Conservation (phyloP, 2,888 invertebrate genomes). For the Acheta domesticus region DNA sequence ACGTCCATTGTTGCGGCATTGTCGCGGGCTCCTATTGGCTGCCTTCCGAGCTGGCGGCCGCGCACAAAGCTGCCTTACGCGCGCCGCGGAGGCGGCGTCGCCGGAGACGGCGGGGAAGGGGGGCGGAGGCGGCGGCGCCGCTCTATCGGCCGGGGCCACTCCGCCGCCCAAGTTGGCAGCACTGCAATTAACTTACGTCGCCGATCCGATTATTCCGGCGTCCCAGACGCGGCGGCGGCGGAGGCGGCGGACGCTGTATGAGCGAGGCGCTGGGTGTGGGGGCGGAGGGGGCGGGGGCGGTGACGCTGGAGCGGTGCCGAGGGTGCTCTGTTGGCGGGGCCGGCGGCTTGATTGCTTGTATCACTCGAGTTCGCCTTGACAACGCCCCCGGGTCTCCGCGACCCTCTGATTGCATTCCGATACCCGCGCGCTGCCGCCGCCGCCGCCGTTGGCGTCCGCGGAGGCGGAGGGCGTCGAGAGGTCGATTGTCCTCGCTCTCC, state of each 20-base stretch:
- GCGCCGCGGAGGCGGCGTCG: neutral
- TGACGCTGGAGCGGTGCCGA: neutral
- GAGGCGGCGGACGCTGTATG: no score
- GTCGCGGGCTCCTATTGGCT: slow-evolving; percentile 1
- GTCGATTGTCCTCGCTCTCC: no score
- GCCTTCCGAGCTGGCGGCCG: neutral
- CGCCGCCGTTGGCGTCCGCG: no score
- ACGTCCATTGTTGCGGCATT: slow-evolving; percentile 1
- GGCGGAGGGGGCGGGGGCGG: neutral
- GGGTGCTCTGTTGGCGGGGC: neutral
- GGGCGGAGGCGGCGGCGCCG: neutral
- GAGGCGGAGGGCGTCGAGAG: no score
- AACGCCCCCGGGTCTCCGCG: no score
- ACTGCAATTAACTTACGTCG: slow-evolving; percentile 18
- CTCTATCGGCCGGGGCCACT: slow-evolving; percentile 1
- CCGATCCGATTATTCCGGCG: slow-evolving; percentile 18
- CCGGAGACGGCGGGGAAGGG: neutral
- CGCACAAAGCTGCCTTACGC: neutral
- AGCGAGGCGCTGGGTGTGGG: neutral
- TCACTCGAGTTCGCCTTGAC: no score
- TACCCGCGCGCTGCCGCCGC: no score
- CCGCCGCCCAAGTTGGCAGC: slow-evolving; percentile 5
- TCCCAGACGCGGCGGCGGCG: neutral
- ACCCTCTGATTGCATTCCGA: no score
- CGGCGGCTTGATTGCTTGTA: no score